Evolutionary conservation across 2,888 invertebrate species (phyloP), one percentile per base, ranked within the genome.

Genomic region (Esperia sulphurella): DNA sequence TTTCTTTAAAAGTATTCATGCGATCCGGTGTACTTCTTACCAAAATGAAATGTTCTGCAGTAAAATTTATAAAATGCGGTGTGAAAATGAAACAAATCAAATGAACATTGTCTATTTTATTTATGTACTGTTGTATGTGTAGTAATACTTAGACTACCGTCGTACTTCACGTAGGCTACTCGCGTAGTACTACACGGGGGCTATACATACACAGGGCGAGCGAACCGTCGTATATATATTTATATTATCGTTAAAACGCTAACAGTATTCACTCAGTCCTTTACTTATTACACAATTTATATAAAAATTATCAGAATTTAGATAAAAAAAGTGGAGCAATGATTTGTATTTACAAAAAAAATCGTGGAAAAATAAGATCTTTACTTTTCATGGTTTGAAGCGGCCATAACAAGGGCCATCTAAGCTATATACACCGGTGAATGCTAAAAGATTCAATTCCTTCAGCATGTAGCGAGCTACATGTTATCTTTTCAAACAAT

Each of bases 101-200:
- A 14, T 74, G 83, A 88, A 87, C 87, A 87, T 84, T 85, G 82
- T 81, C 85, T 88, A 87, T 86, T 83, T 83, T 84, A 85, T 82
- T 51, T 33, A 46, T 83, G 76, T 82, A 79, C n/a, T 78, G 75
- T 7, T 81, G 12, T 46, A 80, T 79, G 69, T 82, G 78, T 82
- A 69, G 66, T 82, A 84, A 82, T 81, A 78, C 85, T 85, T 87
- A 83, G 48, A 63, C 70, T 76, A 78, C 59, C 57, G 58, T 75
- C 71, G 63, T 62, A 68, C 69, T 76, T 75, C 59, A 70, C 63
- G n/a, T n/a, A n/a, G n/a, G n/a, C n/a, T n/a, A 63, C 70, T 76
- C 77, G 59, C 57, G 58, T 75, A 72, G 63, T 62, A 68, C 69
- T 76, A 75, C 59, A n/a, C n/a, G n/a, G 59, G 65, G 68, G 73